These are phyloP conservation scores for Hyles vespertilio DNA, from an alignment of 1,140 invertebrate species.

Conservation along the genomic window DNA sequence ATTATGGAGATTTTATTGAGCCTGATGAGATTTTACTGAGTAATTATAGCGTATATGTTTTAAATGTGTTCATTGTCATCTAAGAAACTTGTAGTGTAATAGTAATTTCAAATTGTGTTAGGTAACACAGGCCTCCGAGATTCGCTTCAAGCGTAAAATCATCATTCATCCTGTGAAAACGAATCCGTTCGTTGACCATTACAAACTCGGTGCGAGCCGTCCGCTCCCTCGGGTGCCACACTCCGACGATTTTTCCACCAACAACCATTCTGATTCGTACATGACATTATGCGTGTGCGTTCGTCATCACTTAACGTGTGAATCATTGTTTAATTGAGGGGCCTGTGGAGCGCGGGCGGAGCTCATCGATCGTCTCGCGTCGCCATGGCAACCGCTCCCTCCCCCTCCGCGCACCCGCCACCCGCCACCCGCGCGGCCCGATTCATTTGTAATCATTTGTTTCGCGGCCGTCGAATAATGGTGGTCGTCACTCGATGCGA, in stretches of 20 bases:
- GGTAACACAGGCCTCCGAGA: too few species aligned
- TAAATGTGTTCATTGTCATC: too few species aligned
- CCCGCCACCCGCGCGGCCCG: constrained; percentile 37
- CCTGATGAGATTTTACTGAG: too few species aligned
- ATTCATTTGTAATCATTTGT: constrained; percentile 75
- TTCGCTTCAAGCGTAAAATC: too few species aligned
- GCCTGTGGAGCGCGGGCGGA: constrained; percentile 27
- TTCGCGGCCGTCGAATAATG: constrained; percentile 66
- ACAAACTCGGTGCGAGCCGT: background rate
- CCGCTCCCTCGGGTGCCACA: constrained; percentile 7
- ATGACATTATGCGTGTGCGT: constrained; percentile 24
- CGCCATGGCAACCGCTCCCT: constrained; percentile 46
- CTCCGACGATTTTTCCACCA: constrained; percentile 2
- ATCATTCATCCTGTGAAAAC: too few species aligned
- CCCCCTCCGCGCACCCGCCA: constrained; percentile 31
- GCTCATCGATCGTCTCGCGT: constrained; percentile 69
- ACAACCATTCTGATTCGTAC: constrained; percentile 11
- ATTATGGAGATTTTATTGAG: too few species aligned
- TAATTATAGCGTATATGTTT: too few species aligned
- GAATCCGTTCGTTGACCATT: too few species aligned
- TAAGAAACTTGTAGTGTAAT: too few species aligned
- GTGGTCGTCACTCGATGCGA: constrained; percentile 51
- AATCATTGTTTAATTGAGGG: constrained; percentile 73
- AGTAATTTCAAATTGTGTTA: too few species aligned
- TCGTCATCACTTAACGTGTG: constrained; percentile 59